These are phyloP conservation scores for Sinocyclocheilus anshuiensis DNA, from an alignment of 2,113 vertebrate species.

Conservation along the genomic window DNA sequence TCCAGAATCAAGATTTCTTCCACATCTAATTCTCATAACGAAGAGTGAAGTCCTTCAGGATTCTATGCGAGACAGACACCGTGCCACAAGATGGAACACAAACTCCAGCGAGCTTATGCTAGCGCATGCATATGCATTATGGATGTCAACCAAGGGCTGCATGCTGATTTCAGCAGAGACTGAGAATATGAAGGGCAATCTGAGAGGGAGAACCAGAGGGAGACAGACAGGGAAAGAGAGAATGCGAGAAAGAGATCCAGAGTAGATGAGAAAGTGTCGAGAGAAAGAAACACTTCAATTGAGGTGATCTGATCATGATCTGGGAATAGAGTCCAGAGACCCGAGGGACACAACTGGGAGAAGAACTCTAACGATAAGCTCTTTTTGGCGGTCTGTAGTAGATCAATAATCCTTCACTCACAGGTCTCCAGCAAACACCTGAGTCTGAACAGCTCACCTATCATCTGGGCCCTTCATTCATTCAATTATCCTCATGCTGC, in stretches of 20 bases:
- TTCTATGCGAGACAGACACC: slow-evolving; percentile 22
- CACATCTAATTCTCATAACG: not conserved
- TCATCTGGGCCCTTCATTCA: slow-evolving; percentile 35
- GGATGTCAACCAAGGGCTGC: slow-evolving; percentile 28
- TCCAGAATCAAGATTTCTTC: not conserved
- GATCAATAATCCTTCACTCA: slow-evolving; percentile 72
- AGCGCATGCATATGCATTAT: slow-evolving; percentile 46
- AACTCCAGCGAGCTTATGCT: not conserved
- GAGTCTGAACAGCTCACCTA: slow-evolving; percentile 63
- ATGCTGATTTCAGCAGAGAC: slow-evolving; percentile 44
- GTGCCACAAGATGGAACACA: slow-evolving; percentile 11
- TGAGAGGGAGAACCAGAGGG: not conserved
- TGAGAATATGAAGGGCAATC: slow-evolving; percentile 11
- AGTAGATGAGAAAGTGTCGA: slow-evolving; percentile 12
- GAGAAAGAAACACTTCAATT: slow-evolving; percentile 22
- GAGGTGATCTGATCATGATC: slow-evolving; percentile 52
- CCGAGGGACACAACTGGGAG: slow-evolving; percentile 52
- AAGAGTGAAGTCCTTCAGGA: not conserved
- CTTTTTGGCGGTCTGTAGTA: slow-evolving; percentile 66
- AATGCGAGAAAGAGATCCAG: not conserved
- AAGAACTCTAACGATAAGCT: slow-evolving; percentile 63
- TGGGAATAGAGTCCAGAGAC: slow-evolving; percentile 58
- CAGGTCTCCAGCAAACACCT: slow-evolving; percentile 65
- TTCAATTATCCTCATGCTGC: slow-evolving; percentile 45
- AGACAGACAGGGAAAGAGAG: not conserved